Conservation (phyloP, 2,888 invertebrate species). For the Polyommatus iphigenia region DNA sequence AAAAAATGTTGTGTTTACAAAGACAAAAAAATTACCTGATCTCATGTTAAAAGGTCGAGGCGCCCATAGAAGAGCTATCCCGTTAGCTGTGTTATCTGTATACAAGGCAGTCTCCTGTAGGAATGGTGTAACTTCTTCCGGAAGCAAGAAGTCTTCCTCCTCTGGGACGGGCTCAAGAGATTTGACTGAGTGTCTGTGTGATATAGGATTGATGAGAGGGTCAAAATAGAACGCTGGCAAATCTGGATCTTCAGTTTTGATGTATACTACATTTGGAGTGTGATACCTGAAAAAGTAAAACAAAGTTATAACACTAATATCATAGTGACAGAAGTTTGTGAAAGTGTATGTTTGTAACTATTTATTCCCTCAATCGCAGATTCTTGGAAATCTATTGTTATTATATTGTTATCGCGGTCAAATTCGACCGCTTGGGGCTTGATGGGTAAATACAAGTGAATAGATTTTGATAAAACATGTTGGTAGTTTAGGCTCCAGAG, state of each 20-base stretch:
- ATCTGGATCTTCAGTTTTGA: conserved; percentile 99
- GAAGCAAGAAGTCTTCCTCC: conserved; percentile 95
- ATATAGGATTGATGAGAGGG: conserved; percentile 99
- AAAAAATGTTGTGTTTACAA: too few relatives aligned
- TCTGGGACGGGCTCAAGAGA: conserved; percentile 92
- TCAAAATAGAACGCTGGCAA: conserved; percentile 99
- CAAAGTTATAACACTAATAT: too few relatives aligned
- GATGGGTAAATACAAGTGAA: too few relatives aligned
- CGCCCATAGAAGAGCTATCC: conserved; percentile 97
- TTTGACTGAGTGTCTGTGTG: conserved; percentile 94
- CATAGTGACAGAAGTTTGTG: too few relatives aligned
- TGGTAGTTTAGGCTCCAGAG: too few relatives aligned
- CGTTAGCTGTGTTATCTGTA: conserved; percentile 99
- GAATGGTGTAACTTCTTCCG: conserved; percentile 94
- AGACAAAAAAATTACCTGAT: conserved; percentile 81
- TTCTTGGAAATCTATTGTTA: too few relatives aligned
- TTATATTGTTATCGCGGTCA: too few relatives aligned
- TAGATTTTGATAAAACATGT: too few relatives aligned
- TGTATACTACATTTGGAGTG: conserved; percentile 99
- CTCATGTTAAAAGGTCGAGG: conserved; percentile 98
- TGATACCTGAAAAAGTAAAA: conserved; percentile 90
- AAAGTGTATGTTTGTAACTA: too few relatives aligned
- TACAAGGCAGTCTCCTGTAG: conserved; percentile 97
- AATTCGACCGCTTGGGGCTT: too few relatives aligned
- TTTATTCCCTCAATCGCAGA: too few relatives aligned